Base-by-base conservation (phyloP, 1,140 invertebrate genomes). In the Cherax quadricarinatus region DNA sequence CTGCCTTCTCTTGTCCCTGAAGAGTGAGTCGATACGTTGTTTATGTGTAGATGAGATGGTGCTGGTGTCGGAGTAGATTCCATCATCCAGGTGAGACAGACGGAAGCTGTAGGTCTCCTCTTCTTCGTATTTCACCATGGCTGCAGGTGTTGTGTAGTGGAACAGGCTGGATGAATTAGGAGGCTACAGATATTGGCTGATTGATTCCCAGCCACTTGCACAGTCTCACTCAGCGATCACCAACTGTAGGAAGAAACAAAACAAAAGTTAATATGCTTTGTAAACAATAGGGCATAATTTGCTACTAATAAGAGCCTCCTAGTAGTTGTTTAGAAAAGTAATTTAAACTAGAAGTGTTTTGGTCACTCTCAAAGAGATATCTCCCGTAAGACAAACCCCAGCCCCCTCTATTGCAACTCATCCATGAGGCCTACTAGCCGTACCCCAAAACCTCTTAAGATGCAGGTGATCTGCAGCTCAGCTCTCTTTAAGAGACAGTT, bases 1-100 rank as follows among this genome's bases (percentile, higher is more conserved):
- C 7, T 95, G 95, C 3, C 94, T 91, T 89, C 95, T 94, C 93
- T 94, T 94, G 93, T 97, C 97, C 93, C 97, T 89, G 94, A 98
- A 98, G 94, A 98, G 97, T 5, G 97, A 96, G 95, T 98, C 97
- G 94, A 98, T 98, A 94, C 97, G 96, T 94, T 97, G 97, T 95
- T 97, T 97, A 95, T 97, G 97, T 79, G 97, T 95, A n/a, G 96
- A 97, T 88, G 94, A 94, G 95, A 95, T 53, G 95, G 92, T 91
- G 51, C 91, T 88, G 12, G 80, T 88, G 89, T 92, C 93, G 0
- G 91, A 93, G 84, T 93, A 88, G 24, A 73, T 70, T 3, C 41
- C 57, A 16, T 91, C 89, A 48, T 93, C 90, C 48, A 82, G 57
- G 53, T 81, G 82, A 30, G 90, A 91, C 18, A 94, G 89, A 16